Conservation (phyloP, 2,888 invertebrate genomes). For the Corythucha ciliata region DNA sequence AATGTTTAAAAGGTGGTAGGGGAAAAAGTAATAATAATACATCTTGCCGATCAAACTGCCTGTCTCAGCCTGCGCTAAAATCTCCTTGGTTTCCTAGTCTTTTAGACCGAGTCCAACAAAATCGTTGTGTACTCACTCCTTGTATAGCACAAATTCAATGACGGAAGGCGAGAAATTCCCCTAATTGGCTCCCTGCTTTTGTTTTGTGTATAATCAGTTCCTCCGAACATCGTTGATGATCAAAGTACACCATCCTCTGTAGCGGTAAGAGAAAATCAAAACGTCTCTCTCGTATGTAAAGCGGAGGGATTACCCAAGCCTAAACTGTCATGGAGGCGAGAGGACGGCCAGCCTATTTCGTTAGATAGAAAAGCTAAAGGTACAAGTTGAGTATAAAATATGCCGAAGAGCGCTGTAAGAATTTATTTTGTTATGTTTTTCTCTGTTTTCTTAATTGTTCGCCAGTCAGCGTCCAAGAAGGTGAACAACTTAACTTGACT, state of each 20-base stretch:
- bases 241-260: conserved; percentile 86
- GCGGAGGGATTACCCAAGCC: conserved; percentile 87
- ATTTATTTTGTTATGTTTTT: background rate
- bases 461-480: conserved; percentile 73
- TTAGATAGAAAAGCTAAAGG: conserved; percentile 82
- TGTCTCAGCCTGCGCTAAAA: too few relatives aligned
- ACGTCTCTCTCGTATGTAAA: conserved; percentile 82
- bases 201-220: too few relatives aligned
- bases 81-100: too few relatives aligned
- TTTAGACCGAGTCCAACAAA: too few relatives aligned
- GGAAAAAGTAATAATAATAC: too few relatives aligned
- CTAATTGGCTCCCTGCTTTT: too few relatives aligned
- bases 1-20: too few relatives aligned
- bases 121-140: too few relatives aligned
- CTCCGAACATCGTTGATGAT: conserved; percentile 84
- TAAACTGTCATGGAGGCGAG: conserved; percentile 85
- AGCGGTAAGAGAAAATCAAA: conserved; percentile 86
- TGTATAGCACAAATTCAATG: too few relatives aligned
- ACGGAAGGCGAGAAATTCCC: too few relatives aligned
- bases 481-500: conserved; percentile 73
- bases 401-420: background rate
- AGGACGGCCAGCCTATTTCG: conserved; percentile 78
- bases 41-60: too few relatives aligned
- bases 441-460: conserved; percentile 34
- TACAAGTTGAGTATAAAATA: conserved; percentile 40